Evolutionary conservation across 2,888 invertebrate genomes (phyloP).

Genomic region (Zhengitettix transpicula): DNA sequence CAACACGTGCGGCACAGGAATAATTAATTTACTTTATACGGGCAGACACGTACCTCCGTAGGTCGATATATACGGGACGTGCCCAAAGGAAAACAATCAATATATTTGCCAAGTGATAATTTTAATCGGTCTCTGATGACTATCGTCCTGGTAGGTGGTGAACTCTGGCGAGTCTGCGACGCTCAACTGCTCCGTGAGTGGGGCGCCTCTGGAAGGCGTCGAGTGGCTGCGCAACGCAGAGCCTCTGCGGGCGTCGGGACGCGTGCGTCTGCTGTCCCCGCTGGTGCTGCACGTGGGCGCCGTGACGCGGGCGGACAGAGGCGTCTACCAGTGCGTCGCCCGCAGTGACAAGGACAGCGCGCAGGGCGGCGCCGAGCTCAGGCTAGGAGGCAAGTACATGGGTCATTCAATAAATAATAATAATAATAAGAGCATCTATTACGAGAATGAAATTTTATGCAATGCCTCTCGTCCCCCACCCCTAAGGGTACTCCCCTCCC

Average conservation of each 20-base stretch:
- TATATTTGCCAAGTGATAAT: no score
- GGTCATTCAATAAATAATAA: no score
- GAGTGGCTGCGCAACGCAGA: constrained; percentile 67
- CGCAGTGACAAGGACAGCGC: constrained; percentile 25
- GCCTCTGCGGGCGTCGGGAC: constrained; percentile 30
- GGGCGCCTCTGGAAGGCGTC: constrained; percentile 62
- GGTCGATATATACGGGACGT: no score
- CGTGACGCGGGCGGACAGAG: constrained; percentile 28
- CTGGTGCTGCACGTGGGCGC: constrained; percentile 17
- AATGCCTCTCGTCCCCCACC: no score
- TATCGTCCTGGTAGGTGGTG: constrained; percentile 33
- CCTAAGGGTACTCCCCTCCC: no score
- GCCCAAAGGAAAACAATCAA: no score
- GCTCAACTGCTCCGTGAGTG: constrained; percentile 75
- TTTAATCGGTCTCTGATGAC: no score
- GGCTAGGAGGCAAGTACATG: constrained; percentile 25
- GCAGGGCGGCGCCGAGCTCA: constrained; percentile 25
- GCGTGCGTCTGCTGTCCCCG: constrained; percentile 36
- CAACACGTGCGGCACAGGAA: no score
- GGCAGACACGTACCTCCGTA: no score
- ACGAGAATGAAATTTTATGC: no score
- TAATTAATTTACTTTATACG: no score
- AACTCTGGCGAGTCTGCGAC: constrained; percentile 70
- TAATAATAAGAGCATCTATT: no score
- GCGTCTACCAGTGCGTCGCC: constrained; percentile 35